Evolutionary conservation across 2,888 invertebrate genomes (phyloP), one percentile per base, ranked within the genome.

Genomic region (Eupithecia subumbrata): DNA sequence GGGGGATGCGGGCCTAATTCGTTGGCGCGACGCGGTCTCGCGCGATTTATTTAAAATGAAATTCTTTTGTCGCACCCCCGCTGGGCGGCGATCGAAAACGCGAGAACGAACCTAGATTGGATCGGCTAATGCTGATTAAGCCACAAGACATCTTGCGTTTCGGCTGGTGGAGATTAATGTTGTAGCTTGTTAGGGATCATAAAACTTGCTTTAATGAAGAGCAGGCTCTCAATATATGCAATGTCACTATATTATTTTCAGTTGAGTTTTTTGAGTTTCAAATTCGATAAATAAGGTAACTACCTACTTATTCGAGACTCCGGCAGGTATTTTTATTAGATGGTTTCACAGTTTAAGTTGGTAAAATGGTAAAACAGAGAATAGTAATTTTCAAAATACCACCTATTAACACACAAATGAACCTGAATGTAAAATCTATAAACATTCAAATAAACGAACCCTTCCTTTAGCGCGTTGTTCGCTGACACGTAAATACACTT

Each of bases 1-100:
- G 89, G 95, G 94, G 90, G 93, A 90, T 88, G 88, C 89, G 87
- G 90, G 90, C 93, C 94, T 95, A 95, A 94, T 94, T 94, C 92
- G 92, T 90, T 87, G 91, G 88, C 90, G 91, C 92, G 91, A 91
- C 90, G 92, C 92, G 90, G 91, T 92, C 93, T 91, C 90, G 91
- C 85, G 90, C 94, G 91, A 94, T 95, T 95, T 93, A 93, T 95
- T 90, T 90, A 87, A 92, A 93, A 92, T 89, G 87, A 90, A 91
- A 93, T 92, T 90, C 91, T 92, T 92, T 91, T 91, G 91, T 90
- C 88, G 87, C 87, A 84, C 90, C 89, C 95, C 94, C 91, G 93
- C 94, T 92, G 93, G 71, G 94, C 86, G 83, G 89, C 90, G 89
- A 90, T 92, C 92, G 91, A 93, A 93, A 91, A 92, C 90, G 88